Conservation (phyloP, 2,888 invertebrate genomes). For the Ochropleura leucogaster region DNA sequence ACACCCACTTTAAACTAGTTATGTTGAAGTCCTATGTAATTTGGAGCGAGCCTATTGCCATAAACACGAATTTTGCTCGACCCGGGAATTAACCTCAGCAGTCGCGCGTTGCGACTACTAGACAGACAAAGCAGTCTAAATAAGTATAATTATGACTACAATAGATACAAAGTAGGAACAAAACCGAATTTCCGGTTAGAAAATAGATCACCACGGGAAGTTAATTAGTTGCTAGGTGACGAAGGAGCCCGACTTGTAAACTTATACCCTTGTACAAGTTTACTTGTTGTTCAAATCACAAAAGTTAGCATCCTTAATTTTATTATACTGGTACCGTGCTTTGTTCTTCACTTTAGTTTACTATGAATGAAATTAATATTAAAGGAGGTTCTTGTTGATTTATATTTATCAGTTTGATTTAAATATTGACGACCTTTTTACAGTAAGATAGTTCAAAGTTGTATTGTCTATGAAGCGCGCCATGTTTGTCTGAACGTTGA, state of each 20-base stretch:
- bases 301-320: slow-evolving; percentile 29
- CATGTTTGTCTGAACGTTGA: not conserved
- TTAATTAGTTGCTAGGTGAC: slow-evolving; percentile 25
- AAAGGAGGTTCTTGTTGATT: not conserved
- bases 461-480: not conserved
- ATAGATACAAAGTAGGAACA: not conserved
- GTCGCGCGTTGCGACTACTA: no score
- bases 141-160: not conserved
- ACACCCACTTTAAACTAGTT: no score
- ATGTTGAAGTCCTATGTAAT: no score
- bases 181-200: not conserved
- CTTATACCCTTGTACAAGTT: slow-evolving; percentile 37
- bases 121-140: no score
- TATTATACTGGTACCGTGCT: slow-evolving; percentile 20
- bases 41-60: no score
- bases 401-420: not conserved
- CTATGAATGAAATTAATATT: not conserved
- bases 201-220: slow-evolving; percentile 15
- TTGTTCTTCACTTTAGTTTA: slow-evolving; percentile 15
- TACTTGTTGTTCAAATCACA: slow-evolving; percentile 28
- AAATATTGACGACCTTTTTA: not conserved
- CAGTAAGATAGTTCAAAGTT: not conserved
- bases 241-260: slow-evolving; percentile 16
- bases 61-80: no score
- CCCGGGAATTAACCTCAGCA: no score